Percentiles rank a stretch among this genome's conserved stretches.
Evolutionary conservation across 2,888 invertebrate genomes (phyloP).

Genomic region (Allygus modestus): DNA sequence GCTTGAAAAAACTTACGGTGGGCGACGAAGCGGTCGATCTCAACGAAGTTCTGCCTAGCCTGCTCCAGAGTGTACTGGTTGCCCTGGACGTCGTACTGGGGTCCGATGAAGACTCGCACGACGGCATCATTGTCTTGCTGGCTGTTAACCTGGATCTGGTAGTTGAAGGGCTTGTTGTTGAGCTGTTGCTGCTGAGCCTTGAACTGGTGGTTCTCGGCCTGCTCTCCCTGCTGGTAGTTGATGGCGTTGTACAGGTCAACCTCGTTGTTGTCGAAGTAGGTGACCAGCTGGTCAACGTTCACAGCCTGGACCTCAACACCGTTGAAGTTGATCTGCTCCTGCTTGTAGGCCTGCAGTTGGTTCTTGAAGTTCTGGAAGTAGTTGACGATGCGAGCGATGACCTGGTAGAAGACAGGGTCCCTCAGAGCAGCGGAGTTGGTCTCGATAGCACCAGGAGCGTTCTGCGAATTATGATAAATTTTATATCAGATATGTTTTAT

Average conservation of each 20-base stretch:
- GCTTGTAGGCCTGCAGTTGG: slow-evolving; percentile 79
- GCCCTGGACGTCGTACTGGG: slow-evolving; percentile 82
- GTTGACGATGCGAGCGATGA: slow-evolving; percentile 79
- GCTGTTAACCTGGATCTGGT: slow-evolving; percentile 78
- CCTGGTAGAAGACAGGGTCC: slow-evolving; percentile 85
- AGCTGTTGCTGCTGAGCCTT: slow-evolving; percentile 80
- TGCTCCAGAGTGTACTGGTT: slow-evolving; percentile 73
- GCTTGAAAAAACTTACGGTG: slow-evolving; percentile 72
- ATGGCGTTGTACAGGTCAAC: slow-evolving; percentile 82
- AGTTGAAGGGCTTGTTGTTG: slow-evolving; percentile 81
- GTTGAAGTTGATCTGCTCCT: slow-evolving; percentile 78
- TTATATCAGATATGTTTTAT: too few relatives aligned
- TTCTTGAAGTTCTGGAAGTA: slow-evolving; percentile 79
- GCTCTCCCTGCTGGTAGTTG: slow-evolving; percentile 67
- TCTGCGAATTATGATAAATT: too few relatives aligned
- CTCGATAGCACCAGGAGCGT: slow-evolving; percentile 77
- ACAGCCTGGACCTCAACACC: slow-evolving; percentile 82
- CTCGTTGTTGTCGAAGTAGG: slow-evolving; percentile 84
- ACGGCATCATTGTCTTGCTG: slow-evolving; percentile 79
- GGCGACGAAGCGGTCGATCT: slow-evolving; percentile 81
- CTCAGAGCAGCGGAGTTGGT: slow-evolving; percentile 82
- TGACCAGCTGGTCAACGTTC: slow-evolving; percentile 81
- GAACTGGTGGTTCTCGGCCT: slow-evolving; percentile 67
- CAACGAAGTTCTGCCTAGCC: slow-evolving; percentile 79
- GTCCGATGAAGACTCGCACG: slow-evolving; percentile 83